phyloP scores from a whole-genome alignment of 2,888 invertebrate genomes.

The Ormyrus labotus region DNA sequence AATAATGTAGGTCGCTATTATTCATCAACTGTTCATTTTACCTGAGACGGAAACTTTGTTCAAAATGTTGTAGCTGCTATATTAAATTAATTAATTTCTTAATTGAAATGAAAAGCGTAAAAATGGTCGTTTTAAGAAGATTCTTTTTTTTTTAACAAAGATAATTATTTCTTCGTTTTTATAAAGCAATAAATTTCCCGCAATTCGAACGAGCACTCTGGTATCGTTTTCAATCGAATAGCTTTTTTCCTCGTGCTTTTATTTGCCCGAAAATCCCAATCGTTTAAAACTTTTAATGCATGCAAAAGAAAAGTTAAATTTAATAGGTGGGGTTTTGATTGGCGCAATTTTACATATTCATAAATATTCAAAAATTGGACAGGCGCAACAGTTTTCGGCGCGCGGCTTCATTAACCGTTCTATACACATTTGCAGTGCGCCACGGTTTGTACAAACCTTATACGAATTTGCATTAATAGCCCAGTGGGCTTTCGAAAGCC shows the following conservation, averaged over 20 bases:
- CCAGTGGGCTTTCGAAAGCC: background rate
- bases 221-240: no score
- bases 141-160: no score
- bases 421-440: background rate
- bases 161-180: no score
- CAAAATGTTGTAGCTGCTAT: background rate
- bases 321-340: no score
- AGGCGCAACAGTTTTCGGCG: background rate
- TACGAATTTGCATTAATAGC: slow-evolving; percentile 4
- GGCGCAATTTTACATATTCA: slow-evolving; percentile 1
- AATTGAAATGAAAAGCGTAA: no score
- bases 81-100: no score
- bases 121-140: background rate
- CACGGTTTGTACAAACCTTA: background rate
- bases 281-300: no score
- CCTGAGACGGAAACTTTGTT: background rate
- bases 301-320: no score
- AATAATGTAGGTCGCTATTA: background rate
- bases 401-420: background rate
- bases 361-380: background rate
- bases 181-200: no score
- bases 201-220: no score
- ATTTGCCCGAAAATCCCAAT: no score
- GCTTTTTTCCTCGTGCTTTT: no score
- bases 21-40: background rate